phyloP scores from a whole-genome alignment of 1,140 invertebrate genomes.

The Sarcophaga bullata region DNA sequence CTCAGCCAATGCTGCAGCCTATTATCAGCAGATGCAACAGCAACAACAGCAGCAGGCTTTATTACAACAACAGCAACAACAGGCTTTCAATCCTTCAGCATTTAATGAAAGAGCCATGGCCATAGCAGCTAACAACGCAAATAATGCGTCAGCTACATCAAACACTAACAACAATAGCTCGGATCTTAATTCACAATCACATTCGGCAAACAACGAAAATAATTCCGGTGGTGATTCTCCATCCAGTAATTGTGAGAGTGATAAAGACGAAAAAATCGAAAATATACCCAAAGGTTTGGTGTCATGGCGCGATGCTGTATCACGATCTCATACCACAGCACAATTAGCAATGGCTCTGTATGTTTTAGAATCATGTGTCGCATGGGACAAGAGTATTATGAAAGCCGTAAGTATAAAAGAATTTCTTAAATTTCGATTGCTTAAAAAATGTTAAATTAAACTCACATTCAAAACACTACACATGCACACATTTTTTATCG shows the following conservation, averaged over 20 bases:
- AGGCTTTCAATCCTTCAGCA: constrained; percentile 55
- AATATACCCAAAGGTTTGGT: constrained; percentile 76
- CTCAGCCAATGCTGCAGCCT: constrained; percentile 60
- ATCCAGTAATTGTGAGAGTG: constrained; percentile 60
- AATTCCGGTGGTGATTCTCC: constrained; percentile 60
- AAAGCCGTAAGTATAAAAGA: constrained; percentile 84
- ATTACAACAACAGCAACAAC: constrained; percentile 53
- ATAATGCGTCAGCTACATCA: constrained; percentile 33
- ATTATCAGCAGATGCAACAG: constrained; percentile 59
- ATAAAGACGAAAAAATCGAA: constrained; percentile 64
- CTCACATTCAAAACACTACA: constrained; percentile 1
- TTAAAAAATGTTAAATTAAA: not conserved
- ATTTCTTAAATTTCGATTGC: not conserved
- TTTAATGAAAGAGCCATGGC: constrained; percentile 63
- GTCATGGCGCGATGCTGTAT: constrained; percentile 89
- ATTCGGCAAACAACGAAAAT: constrained; percentile 44
- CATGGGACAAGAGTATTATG: constrained; percentile 99
- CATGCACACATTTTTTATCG: constrained; percentile 12
- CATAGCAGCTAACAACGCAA: constrained; percentile 55
- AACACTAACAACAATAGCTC: not conserved
- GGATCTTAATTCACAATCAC: constrained; percentile 24
- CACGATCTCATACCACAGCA: constrained; percentile 83
- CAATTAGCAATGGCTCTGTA: constrained; percentile 92
- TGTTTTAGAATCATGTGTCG: constrained; percentile 89
- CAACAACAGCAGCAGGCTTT: constrained; percentile 50